Evolutionary conservation across 2,888 invertebrate genomes (phyloP).

Genomic region (Drosophila falleni): DNA sequence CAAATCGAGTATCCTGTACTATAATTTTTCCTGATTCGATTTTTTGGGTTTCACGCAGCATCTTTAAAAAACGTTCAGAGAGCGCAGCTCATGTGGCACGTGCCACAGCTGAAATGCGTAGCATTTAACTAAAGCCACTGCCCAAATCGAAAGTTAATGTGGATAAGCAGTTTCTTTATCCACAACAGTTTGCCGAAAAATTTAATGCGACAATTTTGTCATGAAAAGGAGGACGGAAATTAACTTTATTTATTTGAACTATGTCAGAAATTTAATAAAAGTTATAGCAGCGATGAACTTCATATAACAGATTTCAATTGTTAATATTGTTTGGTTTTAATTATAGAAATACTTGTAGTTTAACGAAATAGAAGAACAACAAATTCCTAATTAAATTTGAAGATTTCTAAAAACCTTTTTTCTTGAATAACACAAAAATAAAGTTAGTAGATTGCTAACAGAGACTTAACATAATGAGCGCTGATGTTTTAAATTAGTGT

Average conservation of each 20-base stretch:
- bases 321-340: too few relatives aligned
- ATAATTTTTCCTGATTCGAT: neutral
- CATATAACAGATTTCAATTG: too few relatives aligned
- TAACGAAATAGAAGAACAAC: neutral
- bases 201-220: conserved; percentile 23
- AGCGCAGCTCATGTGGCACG: conserved; percentile 63
- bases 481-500: neutral
- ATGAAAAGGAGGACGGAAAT: conserved; percentile 3
- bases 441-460: neutral
- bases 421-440: too few relatives aligned
- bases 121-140: conserved; percentile 76
- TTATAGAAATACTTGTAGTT: neutral
- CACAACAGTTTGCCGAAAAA: conserved; percentile 29
- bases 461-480: neutral
- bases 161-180: conserved; percentile 45
- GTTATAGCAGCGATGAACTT: too few relatives aligned
- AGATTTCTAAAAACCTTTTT: too few relatives aligned
- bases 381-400: too few relatives aligned
- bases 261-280: conserved; percentile 10
- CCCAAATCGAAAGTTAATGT: conserved; percentile 76
- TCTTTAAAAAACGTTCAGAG: conserved; percentile 66
- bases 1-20: rapidly evolving
- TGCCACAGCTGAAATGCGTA: conserved; percentile 61
- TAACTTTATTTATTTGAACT: conserved; percentile 15
- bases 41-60: conserved; percentile 21